Base-by-base conservation (phyloP, 2,113 vertebrate species). In the Psammodynastes pulverulentus region DNA sequence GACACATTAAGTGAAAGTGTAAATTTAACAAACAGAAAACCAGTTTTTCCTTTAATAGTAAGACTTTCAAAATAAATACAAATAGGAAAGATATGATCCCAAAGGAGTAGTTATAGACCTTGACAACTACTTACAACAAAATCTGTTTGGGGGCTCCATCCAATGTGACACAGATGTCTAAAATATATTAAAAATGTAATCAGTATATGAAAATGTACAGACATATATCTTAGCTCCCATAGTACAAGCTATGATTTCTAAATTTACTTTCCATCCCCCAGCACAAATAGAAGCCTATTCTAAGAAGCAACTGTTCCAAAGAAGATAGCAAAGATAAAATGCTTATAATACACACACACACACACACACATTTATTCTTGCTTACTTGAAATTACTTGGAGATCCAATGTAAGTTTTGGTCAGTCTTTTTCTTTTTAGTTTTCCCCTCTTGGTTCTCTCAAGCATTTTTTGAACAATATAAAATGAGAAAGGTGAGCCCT, bases 131-230 rank as follows among this genome's bases (percentile, higher is more conserved):
- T 96, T 93, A 96, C 95, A 92, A 88, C 51, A 85, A 94, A 91
- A 48, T 89, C 90, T 4, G 93, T 93, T 43, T 89, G 53, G 4
- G 94, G 92, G 89, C 46, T 85, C 92, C 94, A 92, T n/a, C 91
- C 92, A 43, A 96, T 87, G 56, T 96, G 95, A 13, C 92, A 87
- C 46, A 96, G 39, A 45, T 96, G 95, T 39, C 95, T 96, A 72
- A 34, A 91, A 84, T 87, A 92, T 46, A 92, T 48, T 46, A 24
- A n/a, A 85, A 58, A 72, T 48, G 45, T 86, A 49, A 12, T 29
- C 46, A 13, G 46, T 43, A 29, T 62, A 13, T 79, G 23, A 58
- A n/a, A 4, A 72, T 43, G 6, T 79, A 51, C 4, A 53, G 34
- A 9, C 45, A 87, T 9, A 29, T 34, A 1, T 19, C 9, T 24